Conservation (phyloP, 2,113 vertebrate species). For the Taurulus bubalis region DNA sequence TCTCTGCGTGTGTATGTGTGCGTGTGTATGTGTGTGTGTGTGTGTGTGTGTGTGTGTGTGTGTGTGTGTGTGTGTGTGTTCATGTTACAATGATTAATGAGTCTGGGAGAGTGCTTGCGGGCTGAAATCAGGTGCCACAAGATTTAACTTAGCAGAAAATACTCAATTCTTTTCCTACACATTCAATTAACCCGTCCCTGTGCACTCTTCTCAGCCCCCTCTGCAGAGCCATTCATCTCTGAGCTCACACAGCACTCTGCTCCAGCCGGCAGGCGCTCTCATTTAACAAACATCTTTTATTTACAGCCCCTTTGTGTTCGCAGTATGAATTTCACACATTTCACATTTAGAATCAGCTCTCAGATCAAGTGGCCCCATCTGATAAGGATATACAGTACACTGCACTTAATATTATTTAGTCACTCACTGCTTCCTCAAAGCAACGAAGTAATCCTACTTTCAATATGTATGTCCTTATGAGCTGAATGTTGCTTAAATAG, state of each 20-base stretch:
- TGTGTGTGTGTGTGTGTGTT: conserved; percentile 27
- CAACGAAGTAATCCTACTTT: not conserved
- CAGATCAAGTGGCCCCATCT: conserved; percentile 24
- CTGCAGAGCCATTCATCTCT: conserved; percentile 66
- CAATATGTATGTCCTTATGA: conserved; percentile 22
- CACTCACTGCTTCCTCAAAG: not conserved
- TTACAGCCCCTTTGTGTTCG: conserved; percentile 47
- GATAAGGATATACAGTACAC: conserved; percentile 11
- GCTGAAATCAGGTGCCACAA: conserved; percentile 79
- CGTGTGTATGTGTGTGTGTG: conserved; percentile 6
- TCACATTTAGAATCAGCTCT: conserved; percentile 38
- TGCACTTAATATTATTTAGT: conserved; percentile 18
- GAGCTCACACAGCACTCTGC: conserved; percentile 43
- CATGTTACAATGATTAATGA: conserved; percentile 77
- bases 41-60: not conserved
- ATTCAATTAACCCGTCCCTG: conserved; percentile 79
- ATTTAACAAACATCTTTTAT: conserved; percentile 62
- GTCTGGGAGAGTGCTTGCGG: conserved; percentile 63
- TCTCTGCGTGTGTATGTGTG: not conserved
- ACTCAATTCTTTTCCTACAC: conserved; percentile 76
- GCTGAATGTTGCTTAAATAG: conserved; percentile 34
- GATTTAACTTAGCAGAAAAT: conserved; percentile 79
- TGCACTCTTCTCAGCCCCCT: conserved; percentile 51
- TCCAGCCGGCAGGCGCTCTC: conserved; percentile 25
- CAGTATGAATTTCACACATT: conserved; percentile 31